Evolutionary conservation across 1,140 invertebrate species (phyloP), one percentile per base, ranked within the genome.

Genomic region (Euwallacea fornicatus): DNA sequence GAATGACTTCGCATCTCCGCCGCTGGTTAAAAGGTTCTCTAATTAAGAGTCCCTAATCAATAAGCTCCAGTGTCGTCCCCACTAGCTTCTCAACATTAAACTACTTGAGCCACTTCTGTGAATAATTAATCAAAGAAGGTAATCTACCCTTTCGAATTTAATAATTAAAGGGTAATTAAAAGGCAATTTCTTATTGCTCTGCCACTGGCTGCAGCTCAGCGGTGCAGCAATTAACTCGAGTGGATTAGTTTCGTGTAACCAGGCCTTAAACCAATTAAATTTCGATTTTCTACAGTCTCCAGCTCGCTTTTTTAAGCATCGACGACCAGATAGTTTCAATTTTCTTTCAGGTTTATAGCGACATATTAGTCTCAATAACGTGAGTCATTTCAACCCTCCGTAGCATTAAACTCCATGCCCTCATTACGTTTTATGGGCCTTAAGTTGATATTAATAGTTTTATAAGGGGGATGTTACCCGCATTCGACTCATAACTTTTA

Each of bases 101-200:
- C 21, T 33, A 33, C 21, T 33, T 33, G 21, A 33, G 21, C 21
- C 21, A 33, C 21, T 33, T 33, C 21, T 33, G 21, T 33, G 42
- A 61, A 43, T 61, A 61, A 61, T 61, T 61, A 61, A 58, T 58
- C 55, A 58, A 58, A 13, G 55, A 15, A 43, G 59, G 59, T 61
- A 61, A 61, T 61, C 59, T 42, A 61, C 21, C 11, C 59, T 13
- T 33, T 33, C 33, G 21, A 61, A 61, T 61, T 61, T 42, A 61
- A 61, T 61, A 61, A 61, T 61, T 61, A 61, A 61, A 44, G 59
- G 59, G 33, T 43, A 61, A 61, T 61, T 61, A 61, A 61, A 61
- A 61, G 11, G 59, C 59, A 61, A 61, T 61, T 61, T 61, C 59
- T 61, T 43, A 61, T 11, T 61, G 33, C n/a, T 42, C 21, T 41